A percentile compares a stretch with the other conserved stretches of the same genome.
Conservation (phyloP, 2,888 invertebrate genomes). For the Calliphora vomitoria region DNA sequence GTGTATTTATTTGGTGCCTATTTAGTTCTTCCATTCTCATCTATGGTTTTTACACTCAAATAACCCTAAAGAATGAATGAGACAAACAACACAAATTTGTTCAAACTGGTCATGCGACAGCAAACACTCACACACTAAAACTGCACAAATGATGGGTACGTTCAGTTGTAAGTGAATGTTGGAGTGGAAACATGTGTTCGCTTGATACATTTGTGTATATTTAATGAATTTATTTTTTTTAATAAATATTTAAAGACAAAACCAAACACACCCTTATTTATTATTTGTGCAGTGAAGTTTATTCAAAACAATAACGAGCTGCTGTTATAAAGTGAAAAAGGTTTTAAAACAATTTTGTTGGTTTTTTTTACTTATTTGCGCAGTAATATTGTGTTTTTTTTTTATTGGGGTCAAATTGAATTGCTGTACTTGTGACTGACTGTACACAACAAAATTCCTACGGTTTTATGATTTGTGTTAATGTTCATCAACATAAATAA, state of each 20-base stretch:
- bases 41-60: no score
- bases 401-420: no score
- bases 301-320: background rate
- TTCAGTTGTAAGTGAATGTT: conserved; percentile 24
- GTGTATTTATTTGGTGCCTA: background rate
- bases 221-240: background rate
- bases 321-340: background rate
- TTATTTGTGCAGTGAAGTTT: conserved; percentile 26
- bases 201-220: background rate
- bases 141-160: conserved; percentile 39
- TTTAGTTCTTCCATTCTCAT: no score
- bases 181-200: background rate
- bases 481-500: no score
- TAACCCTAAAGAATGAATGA: background rate
- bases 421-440: no score
- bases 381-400: background rate
- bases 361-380: background rate
- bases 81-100: conserved; percentile 33
- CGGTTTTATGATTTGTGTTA: no score
- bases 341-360: background rate
- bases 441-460: no score
- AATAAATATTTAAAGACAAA: background rate
- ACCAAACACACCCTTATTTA: conserved; percentile 9
- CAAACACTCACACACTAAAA: conserved; percentile 15
- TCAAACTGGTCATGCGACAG: conserved; percentile 38